Conservation (phyloP, 2,888 invertebrate genomes). For the Galerucella nymphaeae region DNA sequence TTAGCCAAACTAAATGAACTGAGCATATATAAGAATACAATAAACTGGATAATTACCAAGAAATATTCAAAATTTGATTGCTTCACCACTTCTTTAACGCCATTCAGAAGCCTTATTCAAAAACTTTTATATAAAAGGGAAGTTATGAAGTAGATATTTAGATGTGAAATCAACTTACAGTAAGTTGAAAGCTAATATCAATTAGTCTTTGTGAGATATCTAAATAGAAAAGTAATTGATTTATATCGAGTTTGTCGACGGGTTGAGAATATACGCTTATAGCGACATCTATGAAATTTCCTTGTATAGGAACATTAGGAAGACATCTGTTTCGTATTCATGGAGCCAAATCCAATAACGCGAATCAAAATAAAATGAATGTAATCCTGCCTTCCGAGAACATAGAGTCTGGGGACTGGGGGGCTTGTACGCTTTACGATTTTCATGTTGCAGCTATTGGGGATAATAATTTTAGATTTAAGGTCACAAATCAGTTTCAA, state of each 20-base stretch:
- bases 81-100: not conserved
- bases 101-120: not conserved
- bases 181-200: conserved; percentile 16
- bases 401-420: conserved; percentile 21
- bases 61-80: too few relatives aligned
- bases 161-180: conserved; percentile 14
- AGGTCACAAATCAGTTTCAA: conserved; percentile 28
- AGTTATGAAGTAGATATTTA: conserved; percentile 21
- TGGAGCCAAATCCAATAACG: conserved; percentile 51
- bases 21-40: too few relatives aligned
- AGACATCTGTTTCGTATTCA: conserved; percentile 51
- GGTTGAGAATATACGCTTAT: conserved; percentile 21
- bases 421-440: conserved; percentile 32
- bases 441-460: conserved; percentile 33
- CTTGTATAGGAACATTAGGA: conserved; percentile 40
- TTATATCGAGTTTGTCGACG: conserved; percentile 33
- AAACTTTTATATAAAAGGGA: not conserved
- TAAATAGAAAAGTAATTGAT: conserved; percentile 38
- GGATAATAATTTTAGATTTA: conserved; percentile 31
- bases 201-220: conserved; percentile 24
- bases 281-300: conserved; percentile 36
- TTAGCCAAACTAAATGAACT: too few relatives aligned
- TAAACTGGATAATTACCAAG: too few relatives aligned
- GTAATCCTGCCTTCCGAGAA: conserved; percentile 45
- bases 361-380: conserved; percentile 49